Conservation (phyloP, 2,888 invertebrate species). For the Xylota segnis region DNA sequence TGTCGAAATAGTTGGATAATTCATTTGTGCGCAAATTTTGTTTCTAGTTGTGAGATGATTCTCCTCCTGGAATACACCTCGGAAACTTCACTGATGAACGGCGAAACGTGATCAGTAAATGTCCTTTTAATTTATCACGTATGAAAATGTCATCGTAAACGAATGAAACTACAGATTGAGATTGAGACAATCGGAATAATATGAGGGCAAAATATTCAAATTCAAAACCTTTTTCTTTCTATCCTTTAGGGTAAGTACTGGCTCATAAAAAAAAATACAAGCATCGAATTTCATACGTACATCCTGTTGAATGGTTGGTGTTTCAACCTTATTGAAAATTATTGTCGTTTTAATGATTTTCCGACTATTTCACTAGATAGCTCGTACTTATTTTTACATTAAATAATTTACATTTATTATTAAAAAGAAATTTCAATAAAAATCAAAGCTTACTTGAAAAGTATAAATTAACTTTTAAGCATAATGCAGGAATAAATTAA, state of each 20-base stretch:
- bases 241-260: too few species aligned
- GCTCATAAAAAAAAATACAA: not conserved
- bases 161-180: too few species aligned
- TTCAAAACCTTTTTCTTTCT: too few species aligned
- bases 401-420: conserved; percentile 28
- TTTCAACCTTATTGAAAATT: too few species aligned
- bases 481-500: conserved; percentile 59
- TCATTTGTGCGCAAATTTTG: not conserved
- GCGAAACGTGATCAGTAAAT: too few species aligned
- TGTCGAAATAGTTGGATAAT: conserved; percentile 16
- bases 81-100: too few species aligned
- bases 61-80: too few species aligned
- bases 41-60: not conserved
- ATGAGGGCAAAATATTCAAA: too few species aligned
- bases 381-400: conserved; percentile 49
- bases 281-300: not conserved
- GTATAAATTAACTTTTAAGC: conserved; percentile 63
- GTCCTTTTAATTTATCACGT: too few species aligned
- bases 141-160: too few species aligned
- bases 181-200: too few species aligned
- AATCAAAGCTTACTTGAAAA: conserved; percentile 73
- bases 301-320: too few species aligned
- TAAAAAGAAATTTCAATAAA: conserved; percentile 22
- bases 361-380: conserved; percentile 32
- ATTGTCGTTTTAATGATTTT: not conserved